Evolutionary conservation across 2,888 invertebrate species (phyloP).

Genomic region (Ophioninae sp.): DNA sequence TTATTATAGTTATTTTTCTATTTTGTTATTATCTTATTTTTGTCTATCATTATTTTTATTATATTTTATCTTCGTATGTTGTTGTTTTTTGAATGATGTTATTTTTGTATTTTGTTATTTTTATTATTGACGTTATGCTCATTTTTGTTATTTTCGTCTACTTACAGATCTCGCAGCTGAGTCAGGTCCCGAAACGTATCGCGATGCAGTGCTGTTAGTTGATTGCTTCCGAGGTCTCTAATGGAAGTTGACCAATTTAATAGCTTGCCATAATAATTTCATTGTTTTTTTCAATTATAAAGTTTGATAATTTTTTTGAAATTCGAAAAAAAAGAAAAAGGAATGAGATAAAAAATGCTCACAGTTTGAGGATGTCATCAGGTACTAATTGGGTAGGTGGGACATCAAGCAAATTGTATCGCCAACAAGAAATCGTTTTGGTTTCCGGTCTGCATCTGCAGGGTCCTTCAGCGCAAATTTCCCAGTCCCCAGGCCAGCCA

Average conservation of each 20-base stretch:
- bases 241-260: background rate
- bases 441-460: constrained; percentile 86
- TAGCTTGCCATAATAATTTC: background rate
- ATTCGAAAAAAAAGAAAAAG: too few species aligned
- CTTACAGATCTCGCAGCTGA: constrained; percentile 83
- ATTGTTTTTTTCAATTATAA: background rate
- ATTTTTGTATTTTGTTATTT: background rate
- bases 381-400: constrained; percentile 85
- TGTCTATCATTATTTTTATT: too few species aligned
- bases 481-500: constrained; percentile 83
- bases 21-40: too few species aligned
- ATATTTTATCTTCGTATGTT: too few species aligned
- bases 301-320: background rate
- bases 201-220: constrained; percentile 86
- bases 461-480: constrained; percentile 84
- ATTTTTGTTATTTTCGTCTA: constrained; percentile 49
- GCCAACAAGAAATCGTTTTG: constrained; percentile 87
- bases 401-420: constrained; percentile 84
- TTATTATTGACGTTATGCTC: background rate
- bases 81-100: background rate
- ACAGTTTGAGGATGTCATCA: constrained; percentile 86
- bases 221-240: constrained; percentile 89
- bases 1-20: too few species aligned
- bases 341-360: constrained; percentile 72
- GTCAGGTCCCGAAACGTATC: constrained; percentile 86